These are phyloP conservation scores for Chydorus sphaericus DNA, from an alignment of 2,888 invertebrate species.

Conservation along the genomic window DNA sequence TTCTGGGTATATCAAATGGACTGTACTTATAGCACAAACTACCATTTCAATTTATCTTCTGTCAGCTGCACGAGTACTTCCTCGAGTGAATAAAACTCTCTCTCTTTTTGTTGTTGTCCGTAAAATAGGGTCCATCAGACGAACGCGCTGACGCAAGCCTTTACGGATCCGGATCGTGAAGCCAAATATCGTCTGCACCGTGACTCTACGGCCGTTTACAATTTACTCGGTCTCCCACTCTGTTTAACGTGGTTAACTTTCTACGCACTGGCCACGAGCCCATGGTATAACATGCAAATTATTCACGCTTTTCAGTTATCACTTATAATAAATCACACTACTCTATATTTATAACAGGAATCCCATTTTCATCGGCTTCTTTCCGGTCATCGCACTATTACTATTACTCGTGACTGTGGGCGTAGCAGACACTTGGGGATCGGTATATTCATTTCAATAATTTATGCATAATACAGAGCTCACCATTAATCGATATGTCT, in stretches of 20 bases:
- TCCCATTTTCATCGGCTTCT: not conserved
- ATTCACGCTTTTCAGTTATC: too few relatives aligned
- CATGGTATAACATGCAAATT: too few relatives aligned
- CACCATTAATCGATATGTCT: not conserved
- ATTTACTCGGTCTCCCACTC: constrained; percentile 1
- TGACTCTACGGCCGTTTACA: constrained; percentile 8
- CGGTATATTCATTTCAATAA: not conserved
- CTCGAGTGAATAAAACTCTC: too few relatives aligned
- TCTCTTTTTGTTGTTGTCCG: too few relatives aligned
- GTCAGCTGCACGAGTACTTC: too few relatives aligned
- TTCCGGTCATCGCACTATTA: not conserved
- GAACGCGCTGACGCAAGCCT: constrained; percentile 5
- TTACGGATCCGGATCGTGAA: not conserved
- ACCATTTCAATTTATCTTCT: too few relatives aligned
- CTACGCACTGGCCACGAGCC: not conserved
- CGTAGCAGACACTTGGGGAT: not conserved
- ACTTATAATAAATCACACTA: too few relatives aligned
- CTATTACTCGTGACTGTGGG: not conserved
- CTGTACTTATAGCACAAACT: too few relatives aligned
- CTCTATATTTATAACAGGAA: too few relatives aligned
- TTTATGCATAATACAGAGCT: not conserved
- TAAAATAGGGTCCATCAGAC: too few relatives aligned
- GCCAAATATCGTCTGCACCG: constrained; percentile 5
- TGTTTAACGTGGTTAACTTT: not conserved
- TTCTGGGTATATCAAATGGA: not conserved